These are phyloP conservation scores for Drosophila parvula DNA, from an alignment of 1,140 invertebrate genomes.

Conservation along the genomic window DNA sequence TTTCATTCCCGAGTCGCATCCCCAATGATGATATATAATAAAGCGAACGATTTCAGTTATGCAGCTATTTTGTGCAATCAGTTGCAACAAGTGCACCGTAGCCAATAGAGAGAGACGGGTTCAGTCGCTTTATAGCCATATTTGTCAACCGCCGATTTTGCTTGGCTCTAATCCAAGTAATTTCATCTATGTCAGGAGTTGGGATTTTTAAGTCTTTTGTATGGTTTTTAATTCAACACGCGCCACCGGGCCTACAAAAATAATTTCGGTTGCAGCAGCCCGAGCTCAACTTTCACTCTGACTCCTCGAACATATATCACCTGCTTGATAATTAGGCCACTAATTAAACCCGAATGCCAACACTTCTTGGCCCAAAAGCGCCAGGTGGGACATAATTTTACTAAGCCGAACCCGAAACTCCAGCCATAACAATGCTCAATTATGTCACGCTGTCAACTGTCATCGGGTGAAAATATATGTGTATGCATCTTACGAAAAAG, in stretches of 20 bases:
- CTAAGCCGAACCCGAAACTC: constrained; percentile 11
- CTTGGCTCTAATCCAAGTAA: constrained; percentile 48
- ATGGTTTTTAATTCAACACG: constrained; percentile 44
- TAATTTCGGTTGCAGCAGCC: constrained; percentile 12
- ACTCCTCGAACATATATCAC: constrained; percentile 39
- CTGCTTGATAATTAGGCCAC: constrained; percentile 55
- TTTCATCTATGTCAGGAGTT: constrained; percentile 42
- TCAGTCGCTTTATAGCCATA: constrained; percentile 25
- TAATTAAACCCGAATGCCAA: constrained; percentile 55
- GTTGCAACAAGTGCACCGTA: constrained; percentile 31
- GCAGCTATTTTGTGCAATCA: constrained; percentile 42
- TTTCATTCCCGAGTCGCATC: constrained; percentile 40
- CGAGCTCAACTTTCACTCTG: constrained; percentile 50
- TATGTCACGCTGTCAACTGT: constrained; percentile 59
- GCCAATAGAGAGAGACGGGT: constrained; percentile 13
- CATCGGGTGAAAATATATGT: constrained; percentile 30
- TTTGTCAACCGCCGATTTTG: constrained; percentile 27
- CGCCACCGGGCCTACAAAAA: constrained; percentile 32
- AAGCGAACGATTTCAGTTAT: constrained; percentile 42
- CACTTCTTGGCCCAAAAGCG: constrained; percentile 47
- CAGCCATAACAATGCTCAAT: constrained; percentile 57
- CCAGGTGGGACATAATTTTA: constrained; percentile 25
- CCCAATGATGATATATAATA: constrained; percentile 40
- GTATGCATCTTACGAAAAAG: not conserved
- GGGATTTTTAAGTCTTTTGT: constrained; percentile 19